Base-by-base conservation (phyloP, 1,140 invertebrate genomes). In the Drosophila aff. region DNA sequence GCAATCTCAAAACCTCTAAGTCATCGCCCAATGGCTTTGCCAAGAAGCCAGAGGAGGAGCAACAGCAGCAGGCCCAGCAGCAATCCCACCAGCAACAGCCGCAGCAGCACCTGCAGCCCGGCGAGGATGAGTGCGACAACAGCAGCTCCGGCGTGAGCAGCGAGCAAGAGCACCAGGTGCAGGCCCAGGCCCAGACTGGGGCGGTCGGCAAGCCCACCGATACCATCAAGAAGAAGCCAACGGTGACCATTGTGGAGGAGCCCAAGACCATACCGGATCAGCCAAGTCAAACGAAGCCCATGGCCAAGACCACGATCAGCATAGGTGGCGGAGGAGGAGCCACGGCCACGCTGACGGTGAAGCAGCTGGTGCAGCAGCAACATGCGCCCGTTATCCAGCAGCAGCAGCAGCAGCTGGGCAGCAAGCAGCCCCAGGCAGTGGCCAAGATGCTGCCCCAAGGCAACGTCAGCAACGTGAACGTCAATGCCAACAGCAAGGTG, bases 111-210 rank as follows among this genome's bases (percentile, higher is more conserved):
- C 8, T 79, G 67, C 79, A 60, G 26, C 82, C 79, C 31, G 78
- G 77, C 75, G 93, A 95, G 10, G 96, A 97, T 93, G 96, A 97
- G 91, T 96, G 96, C 38, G 97, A 98, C 92, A 98, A 97, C 92
- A 97, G 96, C 66, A 97, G 96, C 10, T 97, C 96, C 52, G 97
- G 96, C 2, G 96, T 97, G 1, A 97, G 96, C 66, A 97, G 96
- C 31, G 97, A 98, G 91, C 96, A 97, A 86, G 97, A 97, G 82
- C 93, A 96, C 36, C 18, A 83, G 3, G 11, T 82, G 8, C 61
- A 67, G 3, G 71, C 50, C 16, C 36, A 3, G 18, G 41, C 43
- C 0, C 21, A 93, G 94, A 33, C 49, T 4, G 41, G 31, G 3
- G 73, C 31, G 7, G 9, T 57, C 23, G 44, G 23, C 33, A 92